These are phyloP conservation scores for Matsumyia berberina DNA, from an alignment of 2,888 invertebrate species.

Conservation along the genomic window DNA sequence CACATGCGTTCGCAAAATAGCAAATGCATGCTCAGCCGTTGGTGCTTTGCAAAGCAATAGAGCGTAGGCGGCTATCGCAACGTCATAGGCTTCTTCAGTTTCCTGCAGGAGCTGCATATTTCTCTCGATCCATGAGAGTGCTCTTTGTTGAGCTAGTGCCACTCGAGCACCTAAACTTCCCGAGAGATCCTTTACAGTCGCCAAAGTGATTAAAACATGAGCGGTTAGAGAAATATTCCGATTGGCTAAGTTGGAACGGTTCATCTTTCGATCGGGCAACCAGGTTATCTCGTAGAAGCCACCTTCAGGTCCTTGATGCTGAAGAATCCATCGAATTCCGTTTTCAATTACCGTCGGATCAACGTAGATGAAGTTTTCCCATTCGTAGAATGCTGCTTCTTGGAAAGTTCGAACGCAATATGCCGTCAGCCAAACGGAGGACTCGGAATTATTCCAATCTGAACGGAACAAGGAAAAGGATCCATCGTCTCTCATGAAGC, in stretches of 20 bases:
- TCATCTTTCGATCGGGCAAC: conserved; percentile 93
- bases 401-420: conserved; percentile 93
- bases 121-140: conserved; percentile 91
- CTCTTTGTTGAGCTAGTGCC: conserved; percentile 89
- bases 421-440: conserved; percentile 95
- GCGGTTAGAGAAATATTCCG: conserved; percentile 95
- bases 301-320: conserved; percentile 92
- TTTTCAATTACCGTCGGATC: conserved; percentile 92
- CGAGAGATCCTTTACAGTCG: conserved; percentile 90
- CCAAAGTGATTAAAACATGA: conserved; percentile 93
- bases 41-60: conserved; percentile 91
- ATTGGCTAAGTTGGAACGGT: conserved; percentile 87
- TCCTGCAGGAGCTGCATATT: conserved; percentile 89
- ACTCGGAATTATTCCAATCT: conserved; percentile 94
- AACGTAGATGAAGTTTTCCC: conserved; percentile 96
- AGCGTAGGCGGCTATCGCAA: conserved; percentile 94
- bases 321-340: conserved; percentile 92
- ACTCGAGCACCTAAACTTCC: conserved; percentile 90
- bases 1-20: conserved; percentile 87
- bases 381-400: conserved; percentile 95
- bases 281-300: conserved; percentile 93
- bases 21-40: conserved; percentile 90
- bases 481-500: conserved; percentile 94
- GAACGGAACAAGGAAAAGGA: conserved; percentile 94
- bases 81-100: conserved; percentile 90